phyloP scores from a whole-genome alignment of 2,797 vertebrate genomes.

The Sebastes vulpes region DNA sequence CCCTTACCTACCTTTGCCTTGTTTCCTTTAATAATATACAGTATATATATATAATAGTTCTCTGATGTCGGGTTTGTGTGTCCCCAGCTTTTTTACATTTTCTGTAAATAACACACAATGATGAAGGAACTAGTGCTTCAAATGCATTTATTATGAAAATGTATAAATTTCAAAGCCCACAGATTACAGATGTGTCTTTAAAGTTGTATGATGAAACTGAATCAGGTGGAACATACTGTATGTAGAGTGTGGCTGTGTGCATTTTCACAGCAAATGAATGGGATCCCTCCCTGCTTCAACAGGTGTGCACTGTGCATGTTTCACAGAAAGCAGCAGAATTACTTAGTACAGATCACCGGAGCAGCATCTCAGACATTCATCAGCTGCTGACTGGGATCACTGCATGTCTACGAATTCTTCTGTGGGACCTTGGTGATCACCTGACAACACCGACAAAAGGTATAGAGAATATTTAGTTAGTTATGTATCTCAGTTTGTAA shows the following conservation, averaged over 20 bases:
- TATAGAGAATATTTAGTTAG: background rate
- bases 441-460: constrained; percentile 69
- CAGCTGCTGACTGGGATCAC: background rate
- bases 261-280: background rate
- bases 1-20: background rate
- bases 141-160: constrained; percentile 35
- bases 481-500: background rate
- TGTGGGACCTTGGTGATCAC: constrained; percentile 93
- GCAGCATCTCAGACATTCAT: background rate
- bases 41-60: no score
- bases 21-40: background rate
- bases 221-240: background rate
- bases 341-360: background rate
- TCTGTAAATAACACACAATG: background rate
- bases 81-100: no score
- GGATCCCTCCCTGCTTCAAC: background rate
- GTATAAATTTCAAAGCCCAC: background rate
- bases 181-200: background rate
- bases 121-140: background rate
- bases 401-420: constrained; percentile 91
- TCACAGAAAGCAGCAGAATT: background rate
- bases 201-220: background rate
- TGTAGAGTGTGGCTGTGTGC: background rate
- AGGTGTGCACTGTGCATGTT: background rate
- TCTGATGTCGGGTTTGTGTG: no score